A percentile compares a stretch with the other conserved stretches of the same genome.
phyloP scores from a whole-genome alignment of 2,113 vertebrate species.

The Fregata magnificens region DNA sequence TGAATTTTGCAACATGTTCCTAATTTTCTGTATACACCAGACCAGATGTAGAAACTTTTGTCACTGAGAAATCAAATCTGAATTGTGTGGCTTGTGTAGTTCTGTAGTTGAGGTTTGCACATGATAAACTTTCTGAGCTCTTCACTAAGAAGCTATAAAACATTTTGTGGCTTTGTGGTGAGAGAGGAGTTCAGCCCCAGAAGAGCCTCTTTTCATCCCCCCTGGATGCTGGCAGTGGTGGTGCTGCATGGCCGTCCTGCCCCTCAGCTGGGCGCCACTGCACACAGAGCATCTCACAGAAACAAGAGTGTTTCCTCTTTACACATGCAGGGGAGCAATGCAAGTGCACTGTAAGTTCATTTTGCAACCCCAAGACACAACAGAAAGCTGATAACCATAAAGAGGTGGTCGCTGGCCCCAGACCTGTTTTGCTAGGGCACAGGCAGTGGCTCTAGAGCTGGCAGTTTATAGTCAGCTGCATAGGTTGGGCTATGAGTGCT shows the following conservation, averaged over 20 bases:
- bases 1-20: neutral
- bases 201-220: neutral
- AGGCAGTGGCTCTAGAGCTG: neutral
- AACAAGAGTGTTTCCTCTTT: no score
- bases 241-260: accelerated
- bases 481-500: neutral
- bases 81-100: neutral
- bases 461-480: neutral
- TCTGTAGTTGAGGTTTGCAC: neutral
- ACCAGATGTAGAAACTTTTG: neutral
- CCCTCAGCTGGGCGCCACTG: no score
- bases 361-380: neutral
- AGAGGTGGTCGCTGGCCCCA: neutral
- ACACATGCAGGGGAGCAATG: neutral
- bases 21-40: neutral
- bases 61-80: neutral
- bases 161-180: neutral
- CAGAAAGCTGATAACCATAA: neutral
- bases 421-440: neutral
- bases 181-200: neutral
- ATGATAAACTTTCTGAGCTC: neutral
- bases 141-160: neutral
- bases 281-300: accelerated
- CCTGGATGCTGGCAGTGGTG: no score
- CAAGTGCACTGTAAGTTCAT: accelerated